Conservation (phyloP, 2,888 invertebrate species). For the Drosophila ezoana region DNA sequence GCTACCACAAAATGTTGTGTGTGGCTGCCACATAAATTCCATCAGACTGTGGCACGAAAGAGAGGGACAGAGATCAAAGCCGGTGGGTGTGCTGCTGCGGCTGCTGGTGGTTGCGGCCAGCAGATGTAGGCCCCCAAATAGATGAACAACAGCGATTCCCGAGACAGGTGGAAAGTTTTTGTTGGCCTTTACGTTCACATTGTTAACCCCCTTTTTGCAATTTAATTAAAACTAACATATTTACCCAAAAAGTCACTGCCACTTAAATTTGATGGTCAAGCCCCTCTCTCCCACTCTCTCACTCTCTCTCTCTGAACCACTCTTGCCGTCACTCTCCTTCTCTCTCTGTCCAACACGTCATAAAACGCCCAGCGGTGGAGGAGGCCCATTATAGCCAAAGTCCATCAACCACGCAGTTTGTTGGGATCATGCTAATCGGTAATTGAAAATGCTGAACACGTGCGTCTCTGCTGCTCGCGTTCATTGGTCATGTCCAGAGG, state of each 20-base stretch:
- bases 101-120: conserved; percentile 2
- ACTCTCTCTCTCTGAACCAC: neutral
- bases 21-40: conserved; percentile 65
- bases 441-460: conserved; percentile 74
- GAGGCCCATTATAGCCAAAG: conserved; percentile 34
- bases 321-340: conserved; percentile 2
- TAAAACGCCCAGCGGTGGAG: conserved; percentile 42
- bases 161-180: conserved; percentile 59
- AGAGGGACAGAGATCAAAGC: conserved; percentile 66
- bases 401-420: conserved; percentile 37
- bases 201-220: conserved; percentile 47
- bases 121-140: conserved; percentile 42
- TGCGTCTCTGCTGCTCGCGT: conserved; percentile 56
- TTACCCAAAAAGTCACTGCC: conserved; percentile 37
- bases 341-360: conserved; percentile 44
- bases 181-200: conserved; percentile 19
- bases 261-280: conserved; percentile 22
- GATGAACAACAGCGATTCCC: conserved; percentile 32
- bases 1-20: conserved; percentile 24
- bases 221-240: conserved; percentile 59
- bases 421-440: conserved; percentile 57
- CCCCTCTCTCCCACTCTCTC: conserved; percentile 6
- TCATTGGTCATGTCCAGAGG: conserved; percentile 29
- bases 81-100: conserved; percentile 27
- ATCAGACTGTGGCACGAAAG: conserved; percentile 38